Evolutionary conservation across 1,140 invertebrate genomes (phyloP).

Genomic region (Drosophila parabipectinata): DNA sequence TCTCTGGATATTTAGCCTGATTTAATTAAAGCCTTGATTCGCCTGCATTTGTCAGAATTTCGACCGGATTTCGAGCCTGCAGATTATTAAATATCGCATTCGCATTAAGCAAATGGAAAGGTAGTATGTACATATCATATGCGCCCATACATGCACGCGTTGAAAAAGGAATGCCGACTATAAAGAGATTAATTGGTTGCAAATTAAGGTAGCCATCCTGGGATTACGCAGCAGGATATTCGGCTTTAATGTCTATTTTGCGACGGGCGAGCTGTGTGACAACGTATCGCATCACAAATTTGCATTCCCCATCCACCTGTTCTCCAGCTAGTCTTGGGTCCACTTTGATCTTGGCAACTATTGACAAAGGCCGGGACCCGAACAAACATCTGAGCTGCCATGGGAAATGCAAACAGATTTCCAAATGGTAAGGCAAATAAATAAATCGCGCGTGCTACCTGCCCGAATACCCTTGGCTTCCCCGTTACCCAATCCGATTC

Average conservation of each 20-base stretch:
- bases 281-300: constrained; percentile 8
- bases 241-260: constrained; percentile 8
- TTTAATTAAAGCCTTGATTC: constrained; percentile 33
- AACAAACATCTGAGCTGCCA: constrained; percentile 57
- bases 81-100: constrained; percentile 42
- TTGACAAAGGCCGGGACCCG: constrained; percentile 62
- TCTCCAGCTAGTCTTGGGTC: constrained; percentile 37
- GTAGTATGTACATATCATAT: constrained; percentile 13
- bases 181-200: constrained; percentile 39
- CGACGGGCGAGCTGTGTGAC: background rate
- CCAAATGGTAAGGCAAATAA: constrained; percentile 58
- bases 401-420: constrained; percentile 70
- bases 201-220: constrained; percentile 4
- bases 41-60: constrained; percentile 18
- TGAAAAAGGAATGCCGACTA: constrained; percentile 12
- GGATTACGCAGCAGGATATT: constrained; percentile 14
- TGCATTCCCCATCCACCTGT: constrained; percentile 26
- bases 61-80: background rate
- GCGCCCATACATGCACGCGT: background rate
- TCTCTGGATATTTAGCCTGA: constrained; percentile 16
- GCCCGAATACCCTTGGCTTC: constrained; percentile 17
- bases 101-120: constrained; percentile 29
- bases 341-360: constrained; percentile 71
- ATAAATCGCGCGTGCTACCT: constrained; percentile 50
- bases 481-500: constrained; percentile 3